Base-by-base conservation (phyloP, 1,140 invertebrate genomes). In the Sipha flava region DNA sequence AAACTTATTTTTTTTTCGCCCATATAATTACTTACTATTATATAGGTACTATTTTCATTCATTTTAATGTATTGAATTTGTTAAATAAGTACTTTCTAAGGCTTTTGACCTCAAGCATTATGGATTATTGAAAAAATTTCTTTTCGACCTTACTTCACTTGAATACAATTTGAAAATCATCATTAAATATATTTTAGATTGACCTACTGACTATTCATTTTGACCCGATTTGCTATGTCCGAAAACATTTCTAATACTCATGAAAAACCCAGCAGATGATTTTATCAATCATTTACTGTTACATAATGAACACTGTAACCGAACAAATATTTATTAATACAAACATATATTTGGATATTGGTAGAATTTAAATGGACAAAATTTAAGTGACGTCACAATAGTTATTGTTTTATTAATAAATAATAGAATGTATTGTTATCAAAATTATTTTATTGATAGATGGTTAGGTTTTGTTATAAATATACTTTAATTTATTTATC, bases 91-190 rank as follows among this genome's bases (percentile, higher is more conserved):
- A n/a, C 40, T 64, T 37, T 64, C 66, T 70, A 70, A 9, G 26
- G 40, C 43, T 70, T 47, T 70, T 45, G 43, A 47, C 16, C 66
- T 16, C 16, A 45, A 47, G 26, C 16, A 31, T 68, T 26, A 18
- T 47, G 14, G 7, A 4, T 47, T 70, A 70, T 47, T 26, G 26
- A 70, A 18, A 2, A 70, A 43, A 70, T 70, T 70, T 70, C 66
- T 47, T 70, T 70, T 70, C 23, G 23, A 26, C 66, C 43, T 70
- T 70, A n/a, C n/a, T 70, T n/a, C 14, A 70, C 62, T 45, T 70
- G 16, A 29, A 70, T 47, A 47, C 18, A 29, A 70, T 47, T 70
- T 70, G 66, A 40, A 47, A 70, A 45, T 70, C 66, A 70, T 70
- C 43, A 18, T 70, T 47, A 47, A 0, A 29, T 64, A 64, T 31